Percentiles rank a stretch among this genome's conserved stretches.
Conservation (phyloP, 1,140 invertebrate genomes). For the Camponotus vicinus region DNA sequence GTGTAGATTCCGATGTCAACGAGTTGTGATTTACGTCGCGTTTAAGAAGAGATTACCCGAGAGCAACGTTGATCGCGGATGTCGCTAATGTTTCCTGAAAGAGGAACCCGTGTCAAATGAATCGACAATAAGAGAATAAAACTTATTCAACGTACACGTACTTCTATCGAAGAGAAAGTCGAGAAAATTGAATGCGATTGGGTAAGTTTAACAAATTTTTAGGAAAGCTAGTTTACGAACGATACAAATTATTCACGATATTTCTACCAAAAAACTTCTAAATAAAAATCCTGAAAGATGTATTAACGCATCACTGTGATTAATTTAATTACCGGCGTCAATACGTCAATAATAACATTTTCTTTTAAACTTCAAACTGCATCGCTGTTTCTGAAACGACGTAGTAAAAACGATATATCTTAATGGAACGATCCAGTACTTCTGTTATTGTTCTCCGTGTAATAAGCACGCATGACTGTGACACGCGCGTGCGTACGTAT, state of each 20-base stretch:
- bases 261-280: background rate
- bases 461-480: slow-evolving; percentile 20
- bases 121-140: slow-evolving; percentile 78
- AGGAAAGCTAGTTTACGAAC: background rate
- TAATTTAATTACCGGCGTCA: background rate
- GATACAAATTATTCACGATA: background rate
- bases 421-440: background rate
- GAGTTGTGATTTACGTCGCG: slow-evolving; percentile 66
- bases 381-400: no score
- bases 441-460: slow-evolving; percentile 25
- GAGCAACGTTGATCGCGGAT: slow-evolving; percentile 67
- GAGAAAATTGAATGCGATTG: slow-evolving; percentile 24
- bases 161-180: slow-evolving; percentile 56
- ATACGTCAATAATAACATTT: background rate
- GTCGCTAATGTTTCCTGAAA: slow-evolving; percentile 83
- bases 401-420: slow-evolving; percentile 10
- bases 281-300: background rate
- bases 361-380: background rate
- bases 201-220: slow-evolving; percentile 63
- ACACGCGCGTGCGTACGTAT: slow-evolving; percentile 42
- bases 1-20: slow-evolving; percentile 47
- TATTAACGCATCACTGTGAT: background rate
- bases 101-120: slow-evolving; percentile 55
- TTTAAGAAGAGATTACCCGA: slow-evolving; percentile 33
- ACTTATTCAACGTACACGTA: slow-evolving; percentile 82